Conservation (phyloP, 2,113 vertebrate genomes). For the Phalacrocorax brasilianus region DNA sequence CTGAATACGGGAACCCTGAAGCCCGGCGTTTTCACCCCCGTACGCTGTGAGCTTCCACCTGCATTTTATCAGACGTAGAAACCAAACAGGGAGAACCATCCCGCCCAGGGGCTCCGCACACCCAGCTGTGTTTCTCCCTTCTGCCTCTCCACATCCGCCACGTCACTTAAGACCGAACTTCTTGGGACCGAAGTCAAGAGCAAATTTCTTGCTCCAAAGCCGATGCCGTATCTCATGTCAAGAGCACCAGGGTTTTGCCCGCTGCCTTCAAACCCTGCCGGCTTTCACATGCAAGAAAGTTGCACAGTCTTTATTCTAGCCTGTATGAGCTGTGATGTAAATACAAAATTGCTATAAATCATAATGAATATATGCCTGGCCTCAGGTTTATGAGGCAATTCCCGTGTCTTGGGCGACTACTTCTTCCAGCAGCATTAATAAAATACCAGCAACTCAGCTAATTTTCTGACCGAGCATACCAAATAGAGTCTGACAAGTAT, state of each 20-base stretch:
- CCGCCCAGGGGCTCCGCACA: fast-evolving
- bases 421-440: not conserved
- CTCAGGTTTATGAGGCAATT: not conserved
- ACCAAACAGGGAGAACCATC: not conserved
- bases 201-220: not conserved
- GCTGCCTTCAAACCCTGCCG: not conserved
- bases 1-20: not conserved
- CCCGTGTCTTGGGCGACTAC: not conserved
- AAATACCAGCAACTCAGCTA: not conserved
- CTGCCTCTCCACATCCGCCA: not conserved
- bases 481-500: not conserved
- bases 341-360: not conserved
- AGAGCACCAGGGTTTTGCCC: not conserved
- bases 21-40: fast-evolving
- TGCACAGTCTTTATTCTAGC: not conserved
- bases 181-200: not conserved
- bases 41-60: fast-evolving
- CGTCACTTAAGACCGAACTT: not conserved
- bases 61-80: not conserved
- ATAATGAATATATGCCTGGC: not conserved
- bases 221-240: not conserved
- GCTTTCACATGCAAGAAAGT: not conserved
- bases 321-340: not conserved
- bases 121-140: not conserved
- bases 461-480: not conserved